A percentile compares a stretch with the other conserved stretches of the same genome.
These are phyloP conservation scores for Limnodromus scolopaceus DNA, from an alignment of 2,797 vertebrate species.

Conservation along the genomic window DNA sequence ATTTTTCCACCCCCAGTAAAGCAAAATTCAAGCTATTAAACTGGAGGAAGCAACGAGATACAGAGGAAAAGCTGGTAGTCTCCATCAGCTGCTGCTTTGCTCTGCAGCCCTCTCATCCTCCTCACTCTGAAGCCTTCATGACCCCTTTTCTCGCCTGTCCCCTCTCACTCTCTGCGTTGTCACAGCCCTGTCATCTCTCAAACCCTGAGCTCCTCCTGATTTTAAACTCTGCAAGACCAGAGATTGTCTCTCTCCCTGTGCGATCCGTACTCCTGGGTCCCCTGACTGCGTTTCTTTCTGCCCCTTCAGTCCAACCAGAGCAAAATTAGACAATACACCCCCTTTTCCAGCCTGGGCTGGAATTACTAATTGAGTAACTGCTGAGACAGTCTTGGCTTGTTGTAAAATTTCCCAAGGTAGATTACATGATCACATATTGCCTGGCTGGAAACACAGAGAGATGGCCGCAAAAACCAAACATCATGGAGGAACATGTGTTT, in stretches of 20 bases:
- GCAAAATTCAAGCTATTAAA: not conserved
- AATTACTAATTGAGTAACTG: not conserved
- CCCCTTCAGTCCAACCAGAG: not conserved
- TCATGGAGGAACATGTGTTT: not conserved
- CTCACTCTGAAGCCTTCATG: rapidly evolving
- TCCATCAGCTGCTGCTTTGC: not conserved
- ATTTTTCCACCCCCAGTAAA: not conserved
- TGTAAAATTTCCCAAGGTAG: not conserved
- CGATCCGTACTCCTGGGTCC: not conserved
- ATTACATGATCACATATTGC: not conserved
- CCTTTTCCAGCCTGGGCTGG: not conserved
- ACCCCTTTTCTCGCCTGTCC: not conserved
- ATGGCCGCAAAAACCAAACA: not conserved
- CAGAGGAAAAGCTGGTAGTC: not conserved
- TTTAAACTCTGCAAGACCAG: not conserved
- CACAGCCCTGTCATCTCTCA: not conserved
- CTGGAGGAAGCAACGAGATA: not conserved
- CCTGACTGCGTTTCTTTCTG: not conserved
- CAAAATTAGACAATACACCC: not conserved
- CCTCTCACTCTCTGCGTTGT: not conserved
- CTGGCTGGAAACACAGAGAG: not conserved
- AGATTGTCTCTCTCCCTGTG: rapidly evolving
- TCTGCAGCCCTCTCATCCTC: not conserved
- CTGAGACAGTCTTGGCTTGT: not conserved
- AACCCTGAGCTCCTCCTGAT: rapidly evolving